phyloP scores from a whole-genome alignment of 2,888 invertebrate genomes.

The Fissipunctia ypsillon region DNA sequence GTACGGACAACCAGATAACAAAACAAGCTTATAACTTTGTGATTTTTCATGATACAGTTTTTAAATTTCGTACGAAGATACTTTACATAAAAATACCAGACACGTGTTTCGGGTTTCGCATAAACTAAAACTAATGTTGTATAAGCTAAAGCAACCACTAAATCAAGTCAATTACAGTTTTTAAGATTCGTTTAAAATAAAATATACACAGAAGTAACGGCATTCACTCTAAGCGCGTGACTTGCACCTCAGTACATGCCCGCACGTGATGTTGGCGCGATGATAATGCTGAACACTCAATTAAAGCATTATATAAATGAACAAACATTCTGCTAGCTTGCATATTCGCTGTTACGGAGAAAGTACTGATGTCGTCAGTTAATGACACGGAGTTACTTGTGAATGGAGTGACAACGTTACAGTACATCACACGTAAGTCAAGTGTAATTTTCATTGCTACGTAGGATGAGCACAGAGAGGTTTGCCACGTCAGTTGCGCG shows the following conservation, averaged over 20 bases:
- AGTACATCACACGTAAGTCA: not conserved
- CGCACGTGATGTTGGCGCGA: constrained; percentile 18
- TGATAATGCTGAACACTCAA: not conserved
- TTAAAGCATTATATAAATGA: not conserved
- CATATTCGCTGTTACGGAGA: constrained; percentile 2
- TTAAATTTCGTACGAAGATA: too few relatives aligned
- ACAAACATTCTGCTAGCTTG: constrained; percentile 4
- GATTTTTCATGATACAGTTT: too few relatives aligned
- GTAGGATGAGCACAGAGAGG: too few relatives aligned
- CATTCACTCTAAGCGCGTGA: constrained; percentile 3
- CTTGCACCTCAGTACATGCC: not conserved
- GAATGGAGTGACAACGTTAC: constrained; percentile 5
- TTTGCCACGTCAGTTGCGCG: too few relatives aligned
- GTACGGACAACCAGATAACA: too few relatives aligned
- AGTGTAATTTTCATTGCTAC: too few relatives aligned
- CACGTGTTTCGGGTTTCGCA: too few relatives aligned
- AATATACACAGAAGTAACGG: too few relatives aligned
- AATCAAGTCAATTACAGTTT: not conserved
- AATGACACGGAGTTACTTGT: not conserved
- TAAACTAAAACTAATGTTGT: too few relatives aligned
- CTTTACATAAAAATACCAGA: too few relatives aligned
- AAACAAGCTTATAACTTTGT: too few relatives aligned
- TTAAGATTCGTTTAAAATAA: not conserved
- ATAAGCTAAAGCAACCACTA: too few relatives aligned
- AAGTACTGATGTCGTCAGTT: constrained; percentile 1